Conservation (phyloP, 2,888 invertebrate genomes). For the Pediacus dermestoides region DNA sequence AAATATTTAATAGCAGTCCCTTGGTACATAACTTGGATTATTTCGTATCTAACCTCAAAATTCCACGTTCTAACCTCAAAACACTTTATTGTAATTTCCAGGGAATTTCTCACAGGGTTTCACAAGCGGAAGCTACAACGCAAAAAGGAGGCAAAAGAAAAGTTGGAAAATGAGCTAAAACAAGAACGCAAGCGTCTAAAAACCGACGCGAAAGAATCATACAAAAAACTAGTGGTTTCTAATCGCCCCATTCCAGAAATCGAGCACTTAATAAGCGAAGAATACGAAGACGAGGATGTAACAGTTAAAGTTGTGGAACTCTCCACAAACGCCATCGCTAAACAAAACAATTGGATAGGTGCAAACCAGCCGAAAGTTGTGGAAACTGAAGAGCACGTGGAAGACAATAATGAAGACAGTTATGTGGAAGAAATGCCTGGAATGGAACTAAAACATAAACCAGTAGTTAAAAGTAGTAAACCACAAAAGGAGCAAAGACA, state of each 20-base stretch:
- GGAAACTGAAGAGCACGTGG: constrained; percentile 36
- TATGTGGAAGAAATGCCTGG: constrained; percentile 47
- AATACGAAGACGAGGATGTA: constrained; percentile 73
- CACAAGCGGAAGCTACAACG: constrained; percentile 76
- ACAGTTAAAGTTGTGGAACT: constrained; percentile 76
- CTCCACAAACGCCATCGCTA: constrained; percentile 66
- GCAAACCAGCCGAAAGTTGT: constrained; percentile 56
- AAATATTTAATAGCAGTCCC: constrained; percentile 3
- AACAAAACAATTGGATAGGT: constrained; percentile 69
- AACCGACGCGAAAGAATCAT: constrained; percentile 68
- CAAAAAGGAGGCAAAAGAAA: constrained; percentile 70
- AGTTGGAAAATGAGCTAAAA: constrained; percentile 67
- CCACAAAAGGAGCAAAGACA: too few species aligned
- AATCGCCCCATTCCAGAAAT: constrained; percentile 68
- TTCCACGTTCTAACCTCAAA: constrained; percentile 10
- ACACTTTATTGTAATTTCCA: constrained; percentile 48
- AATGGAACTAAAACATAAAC: constrained; percentile 45
- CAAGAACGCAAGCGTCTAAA: constrained; percentile 74
- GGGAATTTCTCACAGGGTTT: constrained; percentile 78
- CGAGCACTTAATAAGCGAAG: constrained; percentile 63
- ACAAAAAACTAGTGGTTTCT: constrained; percentile 70
- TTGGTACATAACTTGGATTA: background rate
- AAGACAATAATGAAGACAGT: constrained; percentile 35
- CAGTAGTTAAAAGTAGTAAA: constrained; percentile 37
- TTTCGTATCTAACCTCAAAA: constrained; percentile 11